These are phyloP conservation scores for Crypturellus tataupa DNA, from an alignment of 2,797 vertebrate species.

Conservation along the genomic window DNA sequence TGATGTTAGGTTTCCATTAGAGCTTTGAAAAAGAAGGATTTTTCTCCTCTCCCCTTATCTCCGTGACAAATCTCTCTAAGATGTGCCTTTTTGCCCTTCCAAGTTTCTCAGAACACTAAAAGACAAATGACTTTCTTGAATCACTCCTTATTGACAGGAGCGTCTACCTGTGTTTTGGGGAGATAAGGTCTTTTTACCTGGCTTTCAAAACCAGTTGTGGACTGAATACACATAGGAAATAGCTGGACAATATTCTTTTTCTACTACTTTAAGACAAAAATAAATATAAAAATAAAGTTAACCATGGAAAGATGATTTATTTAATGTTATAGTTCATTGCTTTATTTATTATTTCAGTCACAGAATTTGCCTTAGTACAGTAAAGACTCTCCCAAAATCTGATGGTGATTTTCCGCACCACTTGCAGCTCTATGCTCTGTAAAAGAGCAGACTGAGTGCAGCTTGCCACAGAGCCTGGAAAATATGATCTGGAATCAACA, in stretches of 20 bases:
- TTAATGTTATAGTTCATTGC: background rate
- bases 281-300: background rate
- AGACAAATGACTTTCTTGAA: slow-evolving; percentile 35
- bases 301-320: background rate
- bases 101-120: background rate
- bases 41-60: background rate
- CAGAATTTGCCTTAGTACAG: background rate
- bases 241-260: background rate
- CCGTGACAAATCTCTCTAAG: slow-evolving; percentile 27
- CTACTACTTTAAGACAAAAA: background rate
- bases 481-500: background rate
- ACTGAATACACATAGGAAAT: background rate
- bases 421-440: background rate
- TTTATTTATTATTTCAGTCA: background rate
- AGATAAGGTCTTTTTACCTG: slow-evolving; percentile 43
- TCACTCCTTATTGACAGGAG: slow-evolving; percentile 34
- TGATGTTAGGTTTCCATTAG: background rate
- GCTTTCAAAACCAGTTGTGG: background rate
- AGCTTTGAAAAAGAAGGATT: background rate
- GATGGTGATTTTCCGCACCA: background rate
- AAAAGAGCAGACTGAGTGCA: background rate
- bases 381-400: background rate
- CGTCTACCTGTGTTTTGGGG: slow-evolving; percentile 13
- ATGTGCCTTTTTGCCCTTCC: background rate
- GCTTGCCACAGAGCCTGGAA: background rate